phyloP scores from a whole-genome alignment of 2,113 vertebrate species.

The Monarcha castaneiventris region DNA sequence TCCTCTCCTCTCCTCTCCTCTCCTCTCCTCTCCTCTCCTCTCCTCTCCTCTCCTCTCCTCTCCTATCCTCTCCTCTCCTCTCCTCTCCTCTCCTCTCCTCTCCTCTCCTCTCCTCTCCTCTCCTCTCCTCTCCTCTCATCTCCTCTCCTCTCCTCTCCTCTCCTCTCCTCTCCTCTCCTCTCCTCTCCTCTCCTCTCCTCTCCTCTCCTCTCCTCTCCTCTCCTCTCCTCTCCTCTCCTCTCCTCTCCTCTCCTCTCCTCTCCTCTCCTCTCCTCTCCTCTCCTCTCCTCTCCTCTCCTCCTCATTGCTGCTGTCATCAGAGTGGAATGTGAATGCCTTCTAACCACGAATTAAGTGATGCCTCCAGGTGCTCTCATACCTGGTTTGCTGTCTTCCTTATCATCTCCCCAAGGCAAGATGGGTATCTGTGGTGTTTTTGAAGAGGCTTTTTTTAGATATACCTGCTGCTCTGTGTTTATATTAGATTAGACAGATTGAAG shows the following conservation, averaged over 20 bases:
- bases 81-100: background rate
- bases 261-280: background rate
- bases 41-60: too few relatives aligned
- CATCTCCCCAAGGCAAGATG: background rate
- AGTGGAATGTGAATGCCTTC: background rate
- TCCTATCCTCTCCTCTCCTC: background rate
- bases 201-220: background rate
- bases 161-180: background rate
- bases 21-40: background rate
- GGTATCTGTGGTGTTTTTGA: background rate
- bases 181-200: background rate
- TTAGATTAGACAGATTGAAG: slow-evolving; percentile 7
- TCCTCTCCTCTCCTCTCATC: background rate
- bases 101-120: background rate
- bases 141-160: background rate
- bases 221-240: background rate
- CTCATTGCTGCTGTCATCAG: background rate
- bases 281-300: background rate
- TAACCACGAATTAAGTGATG: background rate
- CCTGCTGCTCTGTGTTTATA: background rate
- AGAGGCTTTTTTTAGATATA: background rate
- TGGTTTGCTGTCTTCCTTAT: background rate
- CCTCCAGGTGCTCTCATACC: slow-evolving; percentile 1
- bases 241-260: background rate
- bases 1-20: background rate